Evolutionary conservation across 2,797 vertebrate species (phyloP), one percentile per base, ranked within the genome.

Genomic region (Pelochelys cantorii): DNA sequence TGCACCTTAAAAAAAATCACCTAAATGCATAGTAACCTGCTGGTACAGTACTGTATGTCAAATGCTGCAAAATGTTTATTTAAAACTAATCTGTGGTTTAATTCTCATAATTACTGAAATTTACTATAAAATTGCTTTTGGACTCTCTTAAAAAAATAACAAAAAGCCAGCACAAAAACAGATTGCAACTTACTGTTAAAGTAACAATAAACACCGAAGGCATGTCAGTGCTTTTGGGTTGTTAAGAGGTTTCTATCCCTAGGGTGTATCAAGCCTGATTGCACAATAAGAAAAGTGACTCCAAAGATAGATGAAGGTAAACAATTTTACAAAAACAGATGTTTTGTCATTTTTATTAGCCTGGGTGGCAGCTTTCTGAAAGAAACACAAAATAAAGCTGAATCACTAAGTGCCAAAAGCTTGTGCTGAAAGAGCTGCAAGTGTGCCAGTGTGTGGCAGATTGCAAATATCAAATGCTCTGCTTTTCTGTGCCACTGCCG

Each of bases 401-500:
- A 84, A 68, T 74, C 62, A 75, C 87, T 81, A 23, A 42, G 79
- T 94, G 87, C 71, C 71, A 83, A 80, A 74, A 17, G 37, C 37
- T 68, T 60, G 82, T 3, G 57, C 85, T 53, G 89, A 93, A 93
- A 84, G 77, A 79, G 77, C 13, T 86, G 11, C 7, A 22, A 90
- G 68, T 13, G 6, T 4, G 17, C 37, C 75, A 81, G 5, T 71
- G 5, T 78, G 60, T 29, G 8, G 88, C 82, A 92, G 75, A 90
- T 75, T 91, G 57, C 79, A 96, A 96, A 95, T 13, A 56, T 85
- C 31, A 60, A 90, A 34, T 1, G 0, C 71, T 74, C 77, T 79
- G 56, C 84, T 96, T 94, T 96, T 94, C 95, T 88, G 90, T 88
- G 62, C 68, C 92, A 90, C 78, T 86, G 52, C 79, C 95, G 52